Evolutionary conservation across 2,888 invertebrate genomes (phyloP), one percentile per base, ranked within the genome.

Genomic region (Tiphia femorata): DNA sequence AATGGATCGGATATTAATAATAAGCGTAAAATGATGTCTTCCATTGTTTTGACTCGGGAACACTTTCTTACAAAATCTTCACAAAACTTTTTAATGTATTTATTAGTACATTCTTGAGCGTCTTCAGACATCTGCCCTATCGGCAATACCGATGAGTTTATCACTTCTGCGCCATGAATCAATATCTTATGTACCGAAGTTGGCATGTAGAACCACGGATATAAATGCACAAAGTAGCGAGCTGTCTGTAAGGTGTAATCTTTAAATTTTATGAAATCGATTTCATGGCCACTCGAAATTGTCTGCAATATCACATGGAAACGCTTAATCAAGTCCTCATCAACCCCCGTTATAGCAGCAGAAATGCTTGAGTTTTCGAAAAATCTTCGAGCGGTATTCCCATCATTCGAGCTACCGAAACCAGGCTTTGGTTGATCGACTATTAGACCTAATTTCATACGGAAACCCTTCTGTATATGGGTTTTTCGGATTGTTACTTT

Each of bases 401-500:
- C 47, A 12, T 48, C 38, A 19, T 48, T 48, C 1, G 37, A 8
- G 2, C 17, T 48, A 17, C 27, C 47, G 20, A 17, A 48, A 4
- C 35, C 47, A n/a, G 37, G 19, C 8, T 37, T 38, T 8, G 47
- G 47, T 7, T 12, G 23, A 12, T 37, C 37, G 7, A 38, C 25
- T 12, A 48, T 3, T n/a, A 48, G 17, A n/a, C n/a, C n/a, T n/a
- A n/a, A n/a, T n/a, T n/a, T 7, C 37, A 6, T 5, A 7, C 17
- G 20, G 10, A 49, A 29, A 20, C 3, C 8, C 2, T 27, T 17
- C n/a, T n/a, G n/a, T 3, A 48, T 19, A n/a, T 8, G 2, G 5
- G 2, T 3, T 37, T 48, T 48, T 10, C 21, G 6, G 58, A 25
- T 14, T 55, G n/a, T 43, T 64, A 59, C 2, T 61, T 64, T 27